A percentile compares a stretch with the other conserved stretches of the same genome.
phyloP scores from a whole-genome alignment of 2,113 vertebrate species.

The Balaenoptera acutorostrata region DNA sequence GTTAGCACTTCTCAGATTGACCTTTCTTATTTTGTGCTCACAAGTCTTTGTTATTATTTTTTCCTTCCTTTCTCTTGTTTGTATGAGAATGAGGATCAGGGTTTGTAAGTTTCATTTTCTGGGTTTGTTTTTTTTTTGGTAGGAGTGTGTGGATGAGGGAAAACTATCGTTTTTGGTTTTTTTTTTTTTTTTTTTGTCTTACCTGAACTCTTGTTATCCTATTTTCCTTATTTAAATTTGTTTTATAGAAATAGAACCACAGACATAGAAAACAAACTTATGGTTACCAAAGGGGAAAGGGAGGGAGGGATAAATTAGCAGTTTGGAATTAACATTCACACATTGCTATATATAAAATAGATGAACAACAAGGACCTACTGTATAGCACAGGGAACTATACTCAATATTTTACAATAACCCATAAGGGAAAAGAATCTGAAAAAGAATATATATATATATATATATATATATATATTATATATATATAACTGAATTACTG shows the following conservation, averaged over 20 bases:
- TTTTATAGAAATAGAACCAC: background rate
- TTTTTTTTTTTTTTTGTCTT: background rate
- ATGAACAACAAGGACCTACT: background rate
- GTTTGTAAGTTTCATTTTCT: background rate
- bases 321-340: background rate
- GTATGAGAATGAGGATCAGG: background rate
- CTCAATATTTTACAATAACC: background rate
- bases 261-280: background rate
- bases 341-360: background rate
- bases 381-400: background rate
- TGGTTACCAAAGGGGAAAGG: background rate
- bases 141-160: background rate
- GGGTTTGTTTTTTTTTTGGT: background rate
- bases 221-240: background rate
- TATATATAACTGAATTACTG: background rate
- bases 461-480: background rate
- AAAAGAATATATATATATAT: background rate
- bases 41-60: conserved; percentile 9
- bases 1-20: background rate
- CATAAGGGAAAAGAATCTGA: background rate
- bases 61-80: conserved; percentile 13
- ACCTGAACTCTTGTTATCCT: background rate
- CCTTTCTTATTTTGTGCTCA: conserved; percentile 1
- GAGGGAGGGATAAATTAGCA: background rate
- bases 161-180: background rate